Evolutionary conservation across 1,140 invertebrate genomes (phyloP), one percentile per base, ranked within the genome.

Genomic region (Atta texana): DNA sequence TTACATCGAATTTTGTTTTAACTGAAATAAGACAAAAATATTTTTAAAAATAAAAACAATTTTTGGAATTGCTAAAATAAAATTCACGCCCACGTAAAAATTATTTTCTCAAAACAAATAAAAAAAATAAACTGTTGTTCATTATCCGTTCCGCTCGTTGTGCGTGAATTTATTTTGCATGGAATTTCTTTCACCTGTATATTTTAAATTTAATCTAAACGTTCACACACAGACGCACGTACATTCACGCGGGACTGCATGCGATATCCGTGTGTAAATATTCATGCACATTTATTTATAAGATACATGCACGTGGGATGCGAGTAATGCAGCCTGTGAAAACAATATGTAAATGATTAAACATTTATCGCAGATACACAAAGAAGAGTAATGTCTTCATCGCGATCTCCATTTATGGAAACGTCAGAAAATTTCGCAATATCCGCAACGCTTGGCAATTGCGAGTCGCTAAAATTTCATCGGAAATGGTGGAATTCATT

Each of bases 221-320:
- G 34, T 34, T 18, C 61, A 16, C 53, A 28, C 44, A 44, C 31
- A n/a, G 51, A 4, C 68, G 53, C 61, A 18, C 18, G 28, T 53
- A 14, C 28, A 80, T 49, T 77, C 24, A 24, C 49, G 18, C 61
- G 76, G 6, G n/a, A 18, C 51, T n/a, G 34, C 66, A 31, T 24
- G 21, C 53, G n/a, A n/a, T 34, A 44, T 39, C 6, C 14, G 44
- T 31, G 49, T 16, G 21, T 81, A 81, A 81, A 81, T 81, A 81
- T 81, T 81, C 64, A 71, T 71, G 57, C n/a, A 57, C 14, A 71
- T 71, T 81, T 81, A 81, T 81, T 81, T 81, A 59, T 44, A 71
- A 34, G 64, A 71, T 24, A 44, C 51, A 21, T 57, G 28, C 16
- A 55, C 8, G 66, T 71, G 39, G 64, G 64, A 57, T 51, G 53